phyloP scores from a whole-genome alignment of 2,888 invertebrate species.

The Drosophila multiciliata region DNA sequence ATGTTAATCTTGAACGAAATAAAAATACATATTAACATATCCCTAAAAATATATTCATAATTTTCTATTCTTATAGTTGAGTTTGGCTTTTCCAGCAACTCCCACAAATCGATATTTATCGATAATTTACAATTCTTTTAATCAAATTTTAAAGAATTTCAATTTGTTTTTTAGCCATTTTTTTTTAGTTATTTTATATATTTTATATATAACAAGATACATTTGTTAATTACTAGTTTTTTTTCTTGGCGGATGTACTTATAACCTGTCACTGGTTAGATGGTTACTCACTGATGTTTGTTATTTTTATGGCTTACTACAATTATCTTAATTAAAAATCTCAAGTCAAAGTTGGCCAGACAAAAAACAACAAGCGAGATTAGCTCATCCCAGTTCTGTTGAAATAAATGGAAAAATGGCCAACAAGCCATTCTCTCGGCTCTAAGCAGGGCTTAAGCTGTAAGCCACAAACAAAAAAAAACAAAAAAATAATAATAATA shows the following conservation, averaged over 20 bases:
- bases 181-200: background rate
- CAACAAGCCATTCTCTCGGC: conserved; percentile 23
- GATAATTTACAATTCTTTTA: background rate
- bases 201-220: too few relatives aligned
- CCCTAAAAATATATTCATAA: background rate
- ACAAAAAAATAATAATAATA: background rate
- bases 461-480: background rate
- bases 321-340: conserved; percentile 76
- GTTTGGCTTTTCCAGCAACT: background rate
- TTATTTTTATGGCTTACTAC: conserved; percentile 46
- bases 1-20: background rate
- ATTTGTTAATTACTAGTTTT: background rate
- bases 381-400: conserved; percentile 70
- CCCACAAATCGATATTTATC: background rate
- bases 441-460: conserved; percentile 37
- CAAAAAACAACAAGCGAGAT: conserved; percentile 43
- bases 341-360: conserved; percentile 68
- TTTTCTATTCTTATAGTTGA: background rate
- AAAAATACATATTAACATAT: background rate
- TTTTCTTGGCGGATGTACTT: conserved; percentile 33
- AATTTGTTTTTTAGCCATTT: background rate
- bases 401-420: conserved; percentile 57
- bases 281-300: conserved; percentile 15
- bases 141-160: background rate
- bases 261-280: conserved; percentile 1